Evolutionary conservation across 1,140 invertebrate genomes (phyloP).

Genomic region (Popillia japonica): DNA sequence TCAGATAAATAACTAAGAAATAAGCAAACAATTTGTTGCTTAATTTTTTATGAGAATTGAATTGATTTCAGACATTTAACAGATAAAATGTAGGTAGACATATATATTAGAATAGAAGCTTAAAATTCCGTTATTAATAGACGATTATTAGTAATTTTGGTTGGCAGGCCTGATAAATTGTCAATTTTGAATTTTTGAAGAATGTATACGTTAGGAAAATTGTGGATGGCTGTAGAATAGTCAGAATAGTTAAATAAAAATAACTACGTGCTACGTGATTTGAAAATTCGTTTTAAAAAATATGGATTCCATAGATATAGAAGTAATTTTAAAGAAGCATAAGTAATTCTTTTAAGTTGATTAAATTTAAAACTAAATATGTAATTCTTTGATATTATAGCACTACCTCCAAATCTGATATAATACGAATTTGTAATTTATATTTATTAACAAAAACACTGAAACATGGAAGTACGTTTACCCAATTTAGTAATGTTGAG

Average conservation of each 20-base stretch:
- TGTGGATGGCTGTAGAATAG: too few relatives aligned
- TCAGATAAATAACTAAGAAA: too few relatives aligned
- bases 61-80: too few relatives aligned
- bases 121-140: too few relatives aligned
- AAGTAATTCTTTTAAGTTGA: conserved; percentile 40
- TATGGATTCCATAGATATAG: conserved; percentile 45
- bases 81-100: too few relatives aligned
- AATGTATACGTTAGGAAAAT: not conserved
- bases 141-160: too few relatives aligned
- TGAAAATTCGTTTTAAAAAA: not conserved
- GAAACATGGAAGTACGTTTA: conserved; percentile 47
- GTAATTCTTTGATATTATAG: conserved; percentile 38
- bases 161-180: not conserved
- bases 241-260: too few relatives aligned
- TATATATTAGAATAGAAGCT: too few relatives aligned
- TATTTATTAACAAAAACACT: conserved; percentile 46
- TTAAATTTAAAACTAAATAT: conserved; percentile 12
- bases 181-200: not conserved
- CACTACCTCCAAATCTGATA: conserved; percentile 42
- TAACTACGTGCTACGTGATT: too few relatives aligned
- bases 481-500: conserved; percentile 45
- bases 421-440: conserved; percentile 46
- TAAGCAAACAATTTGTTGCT: too few relatives aligned
- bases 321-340: conserved; percentile 47
- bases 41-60: too few relatives aligned